Base-by-base conservation (phyloP, 2,113 vertebrate genomes). In the Rhadina sibilatrix region DNA sequence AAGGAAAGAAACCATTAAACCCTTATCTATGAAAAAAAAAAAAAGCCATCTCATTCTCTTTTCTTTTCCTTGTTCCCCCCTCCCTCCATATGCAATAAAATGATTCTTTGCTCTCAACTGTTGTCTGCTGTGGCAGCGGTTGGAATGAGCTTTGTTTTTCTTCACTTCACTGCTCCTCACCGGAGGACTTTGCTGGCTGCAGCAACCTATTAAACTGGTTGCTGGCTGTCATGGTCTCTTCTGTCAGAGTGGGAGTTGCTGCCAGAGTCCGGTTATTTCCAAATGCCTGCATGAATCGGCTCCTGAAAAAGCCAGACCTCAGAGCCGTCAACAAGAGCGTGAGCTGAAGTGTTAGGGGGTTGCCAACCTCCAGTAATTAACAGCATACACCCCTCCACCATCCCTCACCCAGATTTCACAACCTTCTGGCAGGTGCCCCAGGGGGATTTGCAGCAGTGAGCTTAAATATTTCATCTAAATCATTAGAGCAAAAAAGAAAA, bases 401-500 rank as follows among this genome's bases (percentile, higher is more conserved):
- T 65, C 64, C 86, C 71, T 87, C 74, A 56, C 64, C 44, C 60
- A 78, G 72, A 94, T 88, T 79, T 76, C 88, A 89, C 68, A 94
- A 74, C 84, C 77, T 96, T 77, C 91, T 94, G 83, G 83, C 87
- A 96, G 93, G 52, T 87, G 57, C 80, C 92, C 84, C 89, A 59
- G 72, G 83, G 93, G 88, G 77, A 79, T 87, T 91, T 89, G 69
- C 59, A 77, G 77, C 19, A 8, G 63, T 53, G 74, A 90, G 49
- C 49, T 96, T 94, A 95, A 94, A 92, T 94, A 94, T 96, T 96
- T 93, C 66, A 95, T 95, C 85, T 81, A 64, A 94, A 94, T 85
- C 74, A 87, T 93, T 96, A 93, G 75, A 84, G 69, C 12, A 63
- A 87, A 69, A 84, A 83, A 88, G 76, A 79, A 86, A 91, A 93